Evolutionary conservation across 2,113 vertebrate species (phyloP).

Genomic region (Mustela lutreola): DNA sequence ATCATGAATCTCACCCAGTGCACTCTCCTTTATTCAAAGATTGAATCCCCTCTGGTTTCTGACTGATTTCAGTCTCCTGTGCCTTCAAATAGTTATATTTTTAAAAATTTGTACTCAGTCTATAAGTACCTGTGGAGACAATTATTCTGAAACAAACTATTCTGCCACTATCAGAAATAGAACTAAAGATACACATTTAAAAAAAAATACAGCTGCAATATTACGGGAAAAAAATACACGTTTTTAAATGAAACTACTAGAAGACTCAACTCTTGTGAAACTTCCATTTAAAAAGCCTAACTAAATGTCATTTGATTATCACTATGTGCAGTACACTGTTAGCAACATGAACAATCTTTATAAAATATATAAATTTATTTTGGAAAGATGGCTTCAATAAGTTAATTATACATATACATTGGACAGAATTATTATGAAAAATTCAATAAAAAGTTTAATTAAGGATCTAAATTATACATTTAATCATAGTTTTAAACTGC

Average conservation of each 20-base stretch:
- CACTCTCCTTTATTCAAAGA: not conserved
- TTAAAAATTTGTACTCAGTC: not conserved
- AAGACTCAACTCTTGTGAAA: not conserved
- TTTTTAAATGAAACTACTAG: conserved; percentile 20
- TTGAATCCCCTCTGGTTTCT: not conserved
- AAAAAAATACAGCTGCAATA: too few relatives aligned
- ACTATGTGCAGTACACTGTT: not conserved
- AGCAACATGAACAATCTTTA: not conserved
- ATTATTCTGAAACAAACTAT: conserved; percentile 18
- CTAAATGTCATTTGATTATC: conserved; percentile 43
- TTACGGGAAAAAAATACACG: not conserved
- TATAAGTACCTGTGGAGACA: not conserved
- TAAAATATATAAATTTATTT: conserved; percentile 83
- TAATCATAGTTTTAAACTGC: conserved; percentile 81
- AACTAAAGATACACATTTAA: not conserved
- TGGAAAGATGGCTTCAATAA: conserved; percentile 78
- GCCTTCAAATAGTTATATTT: not conserved
- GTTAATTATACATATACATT: conserved; percentile 84
- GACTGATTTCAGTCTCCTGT: not conserved
- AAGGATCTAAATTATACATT: conserved; percentile 85
- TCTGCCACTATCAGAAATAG: not conserved
- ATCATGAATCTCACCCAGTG: not conserved
- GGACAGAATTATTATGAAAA: conserved; percentile 83
- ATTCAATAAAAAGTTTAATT: conserved; percentile 85
- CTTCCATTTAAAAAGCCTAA: conserved; percentile 18